Base-by-base conservation (phyloP, 2,888 invertebrate species). In the Cinara cedri region DNA sequence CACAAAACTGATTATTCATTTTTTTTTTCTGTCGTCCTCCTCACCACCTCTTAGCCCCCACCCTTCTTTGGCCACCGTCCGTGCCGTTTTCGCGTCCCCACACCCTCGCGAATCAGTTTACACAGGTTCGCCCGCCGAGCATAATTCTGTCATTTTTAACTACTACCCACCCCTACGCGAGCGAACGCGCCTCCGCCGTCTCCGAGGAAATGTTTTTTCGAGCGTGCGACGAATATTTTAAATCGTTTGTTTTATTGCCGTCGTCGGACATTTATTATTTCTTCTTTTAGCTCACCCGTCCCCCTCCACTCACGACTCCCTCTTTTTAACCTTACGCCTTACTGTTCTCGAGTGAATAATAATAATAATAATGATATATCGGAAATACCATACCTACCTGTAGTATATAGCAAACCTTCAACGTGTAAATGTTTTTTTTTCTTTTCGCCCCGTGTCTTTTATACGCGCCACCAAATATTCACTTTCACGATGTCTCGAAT, bases 131-230 rank as follows among this genome's bases (percentile, higher is more conserved):
- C 34, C 34, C 34, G 34, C 34, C 34, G 26, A 76, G 76, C 60
- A 76, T 76, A 68, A 76, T 76, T 76, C 66, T 68, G 68, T 76
- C 66, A 68, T 76, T 76, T 76, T 76, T 68, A 76, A 76, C 76
- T 68, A 57, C n/a, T n/a, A n/a, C n/a, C n/a, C n/a, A n/a, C n/a
- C n/a, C n/a, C n/a, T 34, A 34, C 6, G 6, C 34, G 34, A 3
- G 34, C 34, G 34, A 6, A 34, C 3, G n/a, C n/a, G n/a, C n/a
- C n/a, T n/a, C n/a, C n/a, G n/a, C n/a, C n/a, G n/a, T n/a, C n/a
- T n/a, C n/a, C n/a, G 62, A 62, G 60, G 66, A 66, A 66, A 76
- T 24, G 57, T 57, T 46, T 54, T 57, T 54, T 13, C 34, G 75
- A 57, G 57, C 76, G 78, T 60, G 78, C 78, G 11, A 70, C 34